Conservation (phyloP, 2,888 invertebrate species). For the Troides oblongomaculatus region DNA sequence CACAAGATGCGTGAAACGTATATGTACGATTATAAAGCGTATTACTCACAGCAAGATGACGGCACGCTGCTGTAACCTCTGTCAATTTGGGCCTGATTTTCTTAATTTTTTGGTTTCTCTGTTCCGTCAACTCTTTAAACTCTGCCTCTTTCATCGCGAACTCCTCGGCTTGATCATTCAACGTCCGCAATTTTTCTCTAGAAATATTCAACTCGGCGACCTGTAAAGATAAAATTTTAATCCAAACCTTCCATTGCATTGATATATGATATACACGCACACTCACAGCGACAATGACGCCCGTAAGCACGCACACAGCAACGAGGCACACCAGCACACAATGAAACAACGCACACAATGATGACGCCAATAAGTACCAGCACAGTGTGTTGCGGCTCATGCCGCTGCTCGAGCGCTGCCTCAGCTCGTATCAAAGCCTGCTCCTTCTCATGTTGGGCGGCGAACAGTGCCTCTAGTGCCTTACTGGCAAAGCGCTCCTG, state of each 20-base stretch:
- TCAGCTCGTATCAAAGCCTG: constrained; percentile 47
- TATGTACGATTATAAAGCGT: not conserved
- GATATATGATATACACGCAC: too few species aligned
- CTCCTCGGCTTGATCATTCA: constrained; percentile 51
- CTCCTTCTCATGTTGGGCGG: constrained; percentile 42
- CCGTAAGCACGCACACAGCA: not conserved
- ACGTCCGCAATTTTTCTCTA: constrained; percentile 49
- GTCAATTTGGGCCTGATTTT: constrained; percentile 44
- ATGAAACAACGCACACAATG: not conserved
- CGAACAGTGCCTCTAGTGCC: constrained; percentile 41
- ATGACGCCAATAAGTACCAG: constrained; percentile 41
- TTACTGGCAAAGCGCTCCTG: constrained; percentile 52
- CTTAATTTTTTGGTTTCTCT: constrained; percentile 57
- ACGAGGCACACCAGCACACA: not conserved
- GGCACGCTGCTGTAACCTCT: constrained; percentile 38
- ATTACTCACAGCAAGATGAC: constrained; percentile 50
- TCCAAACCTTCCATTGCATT: too few species aligned
- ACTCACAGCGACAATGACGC: not conserved
- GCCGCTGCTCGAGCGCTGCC: constrained; percentile 51
- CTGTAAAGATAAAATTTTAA: constrained; percentile 36
- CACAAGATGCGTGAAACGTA: not conserved
- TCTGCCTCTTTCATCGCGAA: constrained; percentile 46
- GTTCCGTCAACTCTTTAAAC: constrained; percentile 50
- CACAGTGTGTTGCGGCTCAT: constrained; percentile 55
- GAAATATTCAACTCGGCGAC: constrained; percentile 58